Percentiles rank a stretch among this genome's conserved stretches.
These are phyloP conservation scores for Ophraella communa DNA, from an alignment of 2,888 invertebrate species.

Conservation along the genomic window DNA sequence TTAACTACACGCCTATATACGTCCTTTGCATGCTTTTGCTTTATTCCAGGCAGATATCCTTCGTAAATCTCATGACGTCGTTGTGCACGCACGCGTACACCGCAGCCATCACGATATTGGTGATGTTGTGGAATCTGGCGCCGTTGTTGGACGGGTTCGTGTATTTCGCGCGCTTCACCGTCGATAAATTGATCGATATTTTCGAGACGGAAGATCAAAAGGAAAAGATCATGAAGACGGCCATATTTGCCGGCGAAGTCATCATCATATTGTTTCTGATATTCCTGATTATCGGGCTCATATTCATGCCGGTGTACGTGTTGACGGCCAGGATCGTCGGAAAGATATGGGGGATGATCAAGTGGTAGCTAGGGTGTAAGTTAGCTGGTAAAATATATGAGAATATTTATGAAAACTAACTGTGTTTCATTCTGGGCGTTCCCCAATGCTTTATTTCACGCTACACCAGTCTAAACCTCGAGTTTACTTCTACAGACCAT, in stretches of 20 bases:
- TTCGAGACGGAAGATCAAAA: conserved; percentile 46
- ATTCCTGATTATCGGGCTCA: conserved; percentile 52
- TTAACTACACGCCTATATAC: neutral
- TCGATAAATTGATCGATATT: conserved; percentile 56
- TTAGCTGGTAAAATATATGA: conserved; percentile 11
- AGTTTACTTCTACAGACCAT: too few species aligned
- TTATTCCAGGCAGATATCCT: conserved; percentile 54
- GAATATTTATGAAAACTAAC: neutral
- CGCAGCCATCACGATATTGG: conserved; percentile 51
- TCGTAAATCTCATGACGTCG: conserved; percentile 51
- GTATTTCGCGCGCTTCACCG: conserved; percentile 50
- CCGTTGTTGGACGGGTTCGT: conserved; percentile 51
- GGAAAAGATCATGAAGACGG: conserved; percentile 50
- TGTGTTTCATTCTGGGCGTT: too few species aligned
- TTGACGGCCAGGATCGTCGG: conserved; percentile 42
- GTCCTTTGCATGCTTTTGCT: too few species aligned
- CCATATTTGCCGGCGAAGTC: conserved; percentile 51
- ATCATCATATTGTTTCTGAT: conserved; percentile 51
- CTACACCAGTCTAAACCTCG: too few species aligned
- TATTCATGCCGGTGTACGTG: conserved; percentile 52
- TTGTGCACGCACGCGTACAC: conserved; percentile 52
- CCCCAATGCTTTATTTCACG: too few species aligned
- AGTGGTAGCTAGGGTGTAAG: conserved; percentile 40
- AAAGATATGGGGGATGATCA: conserved; percentile 46
- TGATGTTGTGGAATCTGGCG: conserved; percentile 51